Conservation (phyloP, 2,113 vertebrate species). For the Podarcis muralis region DNA sequence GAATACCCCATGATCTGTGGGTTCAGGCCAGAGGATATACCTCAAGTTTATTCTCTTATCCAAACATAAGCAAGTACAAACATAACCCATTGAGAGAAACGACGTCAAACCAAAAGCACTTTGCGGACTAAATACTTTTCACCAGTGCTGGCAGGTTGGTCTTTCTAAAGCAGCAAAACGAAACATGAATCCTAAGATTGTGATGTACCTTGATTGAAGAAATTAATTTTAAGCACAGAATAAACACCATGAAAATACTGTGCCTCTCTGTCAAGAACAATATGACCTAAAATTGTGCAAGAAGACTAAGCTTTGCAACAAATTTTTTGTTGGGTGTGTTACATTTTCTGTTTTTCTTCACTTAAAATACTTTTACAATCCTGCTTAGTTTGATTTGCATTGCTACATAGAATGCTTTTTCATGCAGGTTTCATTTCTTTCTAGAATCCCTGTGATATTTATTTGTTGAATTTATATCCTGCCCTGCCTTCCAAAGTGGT, state of each 20-base stretch:
- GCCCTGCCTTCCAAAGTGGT: no score
- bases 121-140: no score
- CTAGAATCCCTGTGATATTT: not conserved
- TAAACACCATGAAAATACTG: not conserved
- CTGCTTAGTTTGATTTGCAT: not conserved
- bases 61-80: no score
- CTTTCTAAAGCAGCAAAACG: not conserved
- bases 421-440: not conserved
- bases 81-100: no score
- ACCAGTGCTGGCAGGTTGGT: not conserved
- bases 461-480: not conserved
- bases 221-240: not conserved
- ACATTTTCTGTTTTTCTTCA: not conserved
- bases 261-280: not conserved
- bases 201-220: not conserved
- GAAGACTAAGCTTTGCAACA: not conserved
- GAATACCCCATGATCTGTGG: no score
- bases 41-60: no score
- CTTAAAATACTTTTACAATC: not conserved
- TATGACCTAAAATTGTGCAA: not conserved
- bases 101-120: no score
- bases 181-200: not conserved
- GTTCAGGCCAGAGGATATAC: no score
- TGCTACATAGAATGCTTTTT: not conserved
- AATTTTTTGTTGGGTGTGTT: not conserved